Evolutionary conservation across 2,797 vertebrate species (phyloP), one percentile per base, ranked within the genome.

Genomic region (Takifugu rubripes): DNA sequence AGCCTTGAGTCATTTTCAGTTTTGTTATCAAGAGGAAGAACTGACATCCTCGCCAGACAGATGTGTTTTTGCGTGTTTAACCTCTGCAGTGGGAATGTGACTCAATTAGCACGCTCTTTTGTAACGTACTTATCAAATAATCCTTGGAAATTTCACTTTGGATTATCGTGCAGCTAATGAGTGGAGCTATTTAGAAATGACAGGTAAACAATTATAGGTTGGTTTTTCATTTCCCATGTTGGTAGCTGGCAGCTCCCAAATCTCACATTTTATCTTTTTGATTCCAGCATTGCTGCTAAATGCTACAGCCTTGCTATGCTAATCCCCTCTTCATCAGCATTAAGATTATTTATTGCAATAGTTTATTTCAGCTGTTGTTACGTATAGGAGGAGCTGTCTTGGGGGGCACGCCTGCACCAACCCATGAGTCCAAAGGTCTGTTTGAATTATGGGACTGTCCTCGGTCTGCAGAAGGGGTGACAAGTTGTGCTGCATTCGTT

Each of bases 321-420:
- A 72, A 74, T 73, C 64, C 40, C 15, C 64, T 73, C 59, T 60
- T 75, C 67, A 68, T 70, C 55, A 54, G 64, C 16, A 53, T 58
- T 64, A 17, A 78, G 58, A 65, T 83, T 70, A 62, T 59, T 64
- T 14, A 15, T 60, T 62, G 51, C 43, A 74, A 68, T 59, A 65
- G 66, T 61, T 69, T 55, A 60, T 57, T 66, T 60, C 59, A 68
- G 69, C 56, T 63, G 63, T 69, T 33, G 63, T 71, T 61, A 69
- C 57, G 42, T 64, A 14, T 25, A 31, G 61, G 54, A 66, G 16
- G 55, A 70, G 62, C 60, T 36, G 59, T 64, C 64, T 72, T 57
- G 72, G 61, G 75, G 47, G 62, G 48, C n/a, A 5, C 21, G 58
- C 43, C 67, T 75, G 61, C 63, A 75, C 67, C 70, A 63, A 49